Conservation (phyloP, 2,888 invertebrate species). For the Lampropteryx suffumata region DNA sequence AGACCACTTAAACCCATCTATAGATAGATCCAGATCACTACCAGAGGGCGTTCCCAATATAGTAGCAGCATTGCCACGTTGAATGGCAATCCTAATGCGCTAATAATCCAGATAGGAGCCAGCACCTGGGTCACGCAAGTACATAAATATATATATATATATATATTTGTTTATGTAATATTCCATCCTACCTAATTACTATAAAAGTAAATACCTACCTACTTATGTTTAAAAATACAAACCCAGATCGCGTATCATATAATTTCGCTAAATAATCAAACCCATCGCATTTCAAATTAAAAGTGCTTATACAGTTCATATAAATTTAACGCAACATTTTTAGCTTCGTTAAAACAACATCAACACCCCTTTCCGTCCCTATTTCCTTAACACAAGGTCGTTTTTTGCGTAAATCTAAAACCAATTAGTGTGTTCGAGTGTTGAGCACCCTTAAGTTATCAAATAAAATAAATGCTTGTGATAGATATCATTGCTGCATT, state of each 20-base stretch:
- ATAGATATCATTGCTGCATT: constrained; percentile 72
- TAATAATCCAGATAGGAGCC: too few relatives aligned
- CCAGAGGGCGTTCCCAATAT: too few relatives aligned
- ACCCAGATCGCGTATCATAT: too few relatives aligned
- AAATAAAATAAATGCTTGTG: constrained; percentile 65
- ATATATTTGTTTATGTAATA: too few relatives aligned
- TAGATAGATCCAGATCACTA: too few relatives aligned
- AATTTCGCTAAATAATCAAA: background rate
- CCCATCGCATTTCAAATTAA: constrained; percentile 10
- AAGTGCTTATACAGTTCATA: constrained; percentile 20
- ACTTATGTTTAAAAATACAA: constrained; percentile 4
- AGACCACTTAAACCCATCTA: too few relatives aligned
- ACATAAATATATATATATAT: too few relatives aligned
- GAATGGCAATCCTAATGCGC: too few relatives aligned
- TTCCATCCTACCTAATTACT: too few relatives aligned
- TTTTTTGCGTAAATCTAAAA: constrained; percentile 2
- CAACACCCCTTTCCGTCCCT: background rate
- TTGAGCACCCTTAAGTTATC: constrained; percentile 65
- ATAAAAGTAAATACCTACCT: background rate
- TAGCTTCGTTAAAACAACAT: constrained; percentile 16
- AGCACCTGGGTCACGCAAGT: too few relatives aligned
- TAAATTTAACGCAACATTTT: constrained; percentile 11
- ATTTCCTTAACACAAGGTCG: constrained; percentile 12
- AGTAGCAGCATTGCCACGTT: too few relatives aligned
- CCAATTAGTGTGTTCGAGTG: constrained; percentile 11